A percentile compares a stretch with the other conserved stretches of the same genome.
These are phyloP conservation scores for Embidobia sp. DNA, from an alignment of 2,888 invertebrate species.

Conservation along the genomic window DNA sequence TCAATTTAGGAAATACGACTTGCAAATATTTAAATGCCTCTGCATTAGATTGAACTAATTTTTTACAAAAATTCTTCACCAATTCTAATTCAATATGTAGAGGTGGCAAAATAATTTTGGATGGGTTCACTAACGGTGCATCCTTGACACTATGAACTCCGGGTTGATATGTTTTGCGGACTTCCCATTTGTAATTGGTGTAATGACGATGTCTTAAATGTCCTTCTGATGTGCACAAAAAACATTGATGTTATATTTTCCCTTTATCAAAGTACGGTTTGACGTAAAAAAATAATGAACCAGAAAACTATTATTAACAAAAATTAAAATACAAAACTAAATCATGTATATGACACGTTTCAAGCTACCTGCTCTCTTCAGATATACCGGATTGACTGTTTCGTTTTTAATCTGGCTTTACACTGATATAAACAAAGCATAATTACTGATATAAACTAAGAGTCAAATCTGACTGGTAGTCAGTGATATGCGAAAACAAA, in stretches of 20 bases:
- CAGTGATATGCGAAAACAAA: no score
- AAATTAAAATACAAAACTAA: no score
- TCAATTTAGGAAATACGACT: constrained; percentile 41
- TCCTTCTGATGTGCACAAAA: constrained; percentile 16
- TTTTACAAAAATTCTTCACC: constrained; percentile 39
- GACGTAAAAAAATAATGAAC: no score
- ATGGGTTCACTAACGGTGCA: constrained; percentile 9
- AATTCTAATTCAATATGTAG: constrained; percentile 43
- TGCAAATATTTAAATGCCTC: neutral
- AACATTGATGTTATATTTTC: constrained; percentile 18
- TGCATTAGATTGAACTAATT: constrained; percentile 5
- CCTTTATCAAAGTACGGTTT: no score
- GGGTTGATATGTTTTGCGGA: neutral
- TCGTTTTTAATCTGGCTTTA: no score
- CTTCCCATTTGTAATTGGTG: constrained; percentile 1
- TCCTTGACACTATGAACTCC: constrained; percentile 19
- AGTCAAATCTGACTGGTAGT: no score
- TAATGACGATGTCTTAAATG: constrained; percentile 10
- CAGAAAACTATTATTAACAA: no score
- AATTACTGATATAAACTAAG: no score
- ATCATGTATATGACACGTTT: no score
- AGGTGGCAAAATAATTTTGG: constrained; percentile 33
- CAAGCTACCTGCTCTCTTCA: no score
- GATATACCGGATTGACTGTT: no score
- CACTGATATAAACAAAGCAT: no score